A percentile compares a stretch with the other conserved stretches of the same genome.
These are phyloP conservation scores for Hirtodrosophila duncani DNA, from an alignment of 2,888 invertebrate genomes.

Conservation along the genomic window DNA sequence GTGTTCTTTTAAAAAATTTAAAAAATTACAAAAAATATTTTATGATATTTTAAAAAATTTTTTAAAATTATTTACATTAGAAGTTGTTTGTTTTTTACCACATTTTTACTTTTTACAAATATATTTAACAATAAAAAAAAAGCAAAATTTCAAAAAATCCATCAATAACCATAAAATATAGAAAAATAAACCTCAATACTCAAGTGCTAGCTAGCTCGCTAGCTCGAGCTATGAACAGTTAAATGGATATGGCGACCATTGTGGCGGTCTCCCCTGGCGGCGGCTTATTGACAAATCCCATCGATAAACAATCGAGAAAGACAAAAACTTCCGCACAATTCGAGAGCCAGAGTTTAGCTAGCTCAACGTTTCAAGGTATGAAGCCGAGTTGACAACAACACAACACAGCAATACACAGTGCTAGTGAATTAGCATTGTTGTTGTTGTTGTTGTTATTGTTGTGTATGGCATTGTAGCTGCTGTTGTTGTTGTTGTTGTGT, in stretches of 20 bases:
- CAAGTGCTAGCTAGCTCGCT: slow-evolving; percentile 20
- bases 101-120: too few species aligned
- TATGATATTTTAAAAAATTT: too few species aligned
- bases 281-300: slow-evolving; percentile 57
- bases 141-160: slow-evolving; percentile 23
- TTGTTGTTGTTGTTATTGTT: slow-evolving; percentile 20
- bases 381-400: slow-evolving; percentile 34
- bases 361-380: slow-evolving; percentile 51
- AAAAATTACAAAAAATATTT: too few species aligned
- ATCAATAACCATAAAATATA: slow-evolving; percentile 29
- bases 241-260: slow-evolving; percentile 41
- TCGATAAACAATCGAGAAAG: slow-evolving; percentile 52
- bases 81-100: too few species aligned
- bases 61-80: too few species aligned
- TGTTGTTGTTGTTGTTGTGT: slow-evolving; percentile 26
- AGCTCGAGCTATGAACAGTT: slow-evolving; percentile 39
- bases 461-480: slow-evolving; percentile 10
- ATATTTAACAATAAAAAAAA: slow-evolving; percentile 30
- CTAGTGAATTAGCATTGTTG: slow-evolving; percentile 38
- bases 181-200: slow-evolving; percentile 6
- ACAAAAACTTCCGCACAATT: slow-evolving; percentile 51
- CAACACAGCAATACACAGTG: slow-evolving; percentile 5
- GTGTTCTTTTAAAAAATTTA: too few species aligned
- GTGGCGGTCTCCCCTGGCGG: slow-evolving; percentile 41
- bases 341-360: slow-evolving; percentile 8